These are phyloP conservation scores for Epicauta chinensis DNA, from an alignment of 1,140 invertebrate species.

Conservation along the genomic window DNA sequence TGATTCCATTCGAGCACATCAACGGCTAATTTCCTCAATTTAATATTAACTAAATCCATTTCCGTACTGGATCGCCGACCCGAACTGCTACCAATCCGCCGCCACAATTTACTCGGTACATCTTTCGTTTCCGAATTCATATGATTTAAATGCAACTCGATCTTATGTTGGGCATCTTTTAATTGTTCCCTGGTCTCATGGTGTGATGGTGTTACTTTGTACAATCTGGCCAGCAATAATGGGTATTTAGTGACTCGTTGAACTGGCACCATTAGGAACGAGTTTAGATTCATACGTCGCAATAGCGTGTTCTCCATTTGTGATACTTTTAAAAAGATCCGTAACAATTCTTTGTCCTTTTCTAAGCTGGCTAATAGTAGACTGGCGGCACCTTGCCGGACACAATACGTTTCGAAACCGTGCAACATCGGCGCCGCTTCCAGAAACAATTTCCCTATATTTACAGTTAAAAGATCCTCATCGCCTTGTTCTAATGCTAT, in stretches of 20 bases:
- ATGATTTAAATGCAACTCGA: conserved; percentile 87
- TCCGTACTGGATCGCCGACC: conserved; percentile 65
- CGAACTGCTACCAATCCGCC: conserved; percentile 76
- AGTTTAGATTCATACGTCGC: conserved; percentile 91
- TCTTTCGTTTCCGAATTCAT: conserved; percentile 93
- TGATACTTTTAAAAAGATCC: conserved; percentile 91
- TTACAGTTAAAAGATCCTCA: conserved; percentile 79
- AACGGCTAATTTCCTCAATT: conserved; percentile 84
- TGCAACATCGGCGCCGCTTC: conserved; percentile 89
- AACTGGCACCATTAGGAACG: conserved; percentile 92
- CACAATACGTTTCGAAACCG: conserved; percentile 92
- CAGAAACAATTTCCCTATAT: conserved; percentile 85
- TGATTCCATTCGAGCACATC: conserved; percentile 90
- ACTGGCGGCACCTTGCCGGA: conserved; percentile 83
- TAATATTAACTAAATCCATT: conserved; percentile 79
- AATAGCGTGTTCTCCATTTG: conserved; percentile 94
- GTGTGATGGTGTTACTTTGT: conserved; percentile 82
- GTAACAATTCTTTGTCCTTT: conserved; percentile 90
- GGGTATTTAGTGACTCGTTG: conserved; percentile 92
- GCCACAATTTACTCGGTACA: conserved; percentile 83
- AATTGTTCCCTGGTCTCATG: conserved; percentile 70
- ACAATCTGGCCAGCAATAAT: conserved; percentile 77
- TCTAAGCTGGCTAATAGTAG: conserved; percentile 83
- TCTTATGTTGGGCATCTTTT: conserved; percentile 81
- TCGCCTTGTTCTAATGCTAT: conserved; percentile 69